Percentiles rank a stretch among this genome's conserved stretches.
Conservation (phyloP, 2,888 invertebrate species). For the Hipparchia sbordonii region DNA sequence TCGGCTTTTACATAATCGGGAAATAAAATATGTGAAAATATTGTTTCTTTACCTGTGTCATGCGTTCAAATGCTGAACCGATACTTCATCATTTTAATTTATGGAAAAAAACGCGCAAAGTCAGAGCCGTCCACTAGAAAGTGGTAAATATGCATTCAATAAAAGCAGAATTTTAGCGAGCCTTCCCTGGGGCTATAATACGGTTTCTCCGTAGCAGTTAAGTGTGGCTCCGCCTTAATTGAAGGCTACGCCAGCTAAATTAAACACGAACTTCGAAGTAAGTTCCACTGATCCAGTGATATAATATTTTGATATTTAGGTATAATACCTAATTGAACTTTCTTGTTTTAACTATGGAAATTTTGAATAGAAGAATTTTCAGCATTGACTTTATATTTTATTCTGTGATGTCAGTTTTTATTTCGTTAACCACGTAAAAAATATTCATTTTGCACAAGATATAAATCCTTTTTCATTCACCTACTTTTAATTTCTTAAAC, state of each 20-base stretch:
- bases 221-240: slow-evolving; percentile 36
- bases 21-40: too few relatives aligned
- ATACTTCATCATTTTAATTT: neutral
- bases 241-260: slow-evolving; percentile 29
- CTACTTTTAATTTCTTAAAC: too few relatives aligned
- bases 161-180: slow-evolving; percentile 9
- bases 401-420: too few relatives aligned
- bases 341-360: neutral
- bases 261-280: slow-evolving; percentile 33
- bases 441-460: too few relatives aligned
- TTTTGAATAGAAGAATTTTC: neutral
- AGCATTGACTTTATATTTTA: too few relatives aligned
- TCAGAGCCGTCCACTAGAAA: neutral
- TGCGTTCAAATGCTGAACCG: too few relatives aligned
- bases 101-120: neutral
- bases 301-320: slow-evolving; percentile 24
- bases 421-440: too few relatives aligned
- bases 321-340: neutral
- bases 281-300: slow-evolving; percentile 23
- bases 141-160: slow-evolving; percentile 2
- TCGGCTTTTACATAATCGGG: too few relatives aligned
- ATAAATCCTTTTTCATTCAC: too few relatives aligned
- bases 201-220: slow-evolving; percentile 21
- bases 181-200: slow-evolving; percentile 25
- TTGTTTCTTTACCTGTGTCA: too few relatives aligned